These are phyloP conservation scores for Coregonus clupeaformis DNA, from an alignment of 2,113 vertebrate genomes.

Conservation along the genomic window DNA sequence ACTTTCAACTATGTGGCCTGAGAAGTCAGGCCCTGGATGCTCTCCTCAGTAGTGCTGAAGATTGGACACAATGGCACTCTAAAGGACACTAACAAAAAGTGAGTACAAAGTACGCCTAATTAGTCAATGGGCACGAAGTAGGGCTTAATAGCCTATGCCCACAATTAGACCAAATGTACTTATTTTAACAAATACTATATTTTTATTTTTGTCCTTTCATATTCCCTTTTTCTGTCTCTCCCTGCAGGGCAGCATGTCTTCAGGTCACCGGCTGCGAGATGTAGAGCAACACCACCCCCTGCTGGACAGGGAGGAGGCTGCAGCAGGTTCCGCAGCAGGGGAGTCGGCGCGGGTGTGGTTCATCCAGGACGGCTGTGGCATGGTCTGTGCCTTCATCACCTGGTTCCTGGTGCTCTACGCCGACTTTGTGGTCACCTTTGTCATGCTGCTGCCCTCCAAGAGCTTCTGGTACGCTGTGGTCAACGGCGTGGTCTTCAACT, in stretches of 20 bases:
- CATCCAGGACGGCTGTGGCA: constrained; percentile 85
- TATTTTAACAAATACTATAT: too few species aligned
- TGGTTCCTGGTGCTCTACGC: constrained; percentile 89
- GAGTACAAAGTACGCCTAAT: too few species aligned
- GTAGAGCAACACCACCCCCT: constrained; percentile 87
- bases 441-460: constrained; percentile 88
- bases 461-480: constrained; percentile 85
- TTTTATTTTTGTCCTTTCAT: not conserved
- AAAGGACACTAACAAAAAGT: too few species aligned
- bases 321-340: constrained; percentile 64
- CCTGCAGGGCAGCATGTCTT: constrained; percentile 73
- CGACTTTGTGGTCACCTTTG: constrained; percentile 88
- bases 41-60: too few species aligned
- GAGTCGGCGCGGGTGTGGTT: constrained; percentile 81
- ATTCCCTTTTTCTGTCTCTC: constrained; percentile 55
- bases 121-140: too few species aligned
- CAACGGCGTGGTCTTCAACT: constrained; percentile 84
- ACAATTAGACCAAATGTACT: too few species aligned
- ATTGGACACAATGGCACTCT: too few species aligned
- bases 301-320: constrained; percentile 76
- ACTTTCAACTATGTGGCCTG: too few species aligned
- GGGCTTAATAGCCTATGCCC: too few species aligned
- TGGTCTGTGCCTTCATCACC: constrained; percentile 85
- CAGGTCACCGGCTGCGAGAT: constrained; percentile 85
- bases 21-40: too few species aligned